A percentile compares a stretch with the other conserved stretches of the same genome.
phyloP scores from a whole-genome alignment of 2,797 vertebrate genomes.

The Pygocentrus nattereri region DNA sequence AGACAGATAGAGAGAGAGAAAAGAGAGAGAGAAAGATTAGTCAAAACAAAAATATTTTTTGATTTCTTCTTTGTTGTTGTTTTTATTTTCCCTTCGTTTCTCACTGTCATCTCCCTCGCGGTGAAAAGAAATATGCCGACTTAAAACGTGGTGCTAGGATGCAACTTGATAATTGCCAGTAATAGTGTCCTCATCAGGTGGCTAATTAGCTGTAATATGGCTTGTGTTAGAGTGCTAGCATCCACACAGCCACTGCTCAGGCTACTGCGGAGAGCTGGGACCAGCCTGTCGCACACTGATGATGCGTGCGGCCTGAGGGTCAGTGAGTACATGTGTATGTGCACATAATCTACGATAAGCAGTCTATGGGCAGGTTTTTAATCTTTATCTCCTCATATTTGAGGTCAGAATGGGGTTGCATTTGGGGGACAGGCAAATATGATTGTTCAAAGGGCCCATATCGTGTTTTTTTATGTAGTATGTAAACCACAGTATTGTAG shows the following conservation, averaged over 20 bases:
- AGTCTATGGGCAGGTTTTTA: not conserved
- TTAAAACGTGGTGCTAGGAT: conserved; percentile 68
- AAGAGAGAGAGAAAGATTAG: conserved; percentile 17
- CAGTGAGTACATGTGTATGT: conserved; percentile 37
- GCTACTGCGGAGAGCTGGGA: conserved; percentile 48
- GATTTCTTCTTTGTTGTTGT: conserved; percentile 43
- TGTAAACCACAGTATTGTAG: no score
- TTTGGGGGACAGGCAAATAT: no score
- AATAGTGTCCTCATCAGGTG: conserved; percentile 77
- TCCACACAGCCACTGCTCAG: conserved; percentile 42
- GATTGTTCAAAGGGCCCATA: not conserved
- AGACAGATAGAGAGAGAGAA: conserved; percentile 26
- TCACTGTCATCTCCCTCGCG: conserved; percentile 38
- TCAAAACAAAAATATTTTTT: conserved; percentile 54
- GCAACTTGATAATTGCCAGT: conserved; percentile 76
- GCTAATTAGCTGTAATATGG: conserved; percentile 78
- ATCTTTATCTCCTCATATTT: conserved; percentile 22
- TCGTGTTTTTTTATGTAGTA: not conserved
- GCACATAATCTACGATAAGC: conserved; percentile 26
- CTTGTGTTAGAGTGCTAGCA: conserved; percentile 67
- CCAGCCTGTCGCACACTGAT: conserved; percentile 40
- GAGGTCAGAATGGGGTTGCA: not conserved
- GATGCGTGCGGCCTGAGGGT: conserved; percentile 48
- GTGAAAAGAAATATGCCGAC: conserved; percentile 54
- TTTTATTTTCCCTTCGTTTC: conserved; percentile 39